A percentile compares a stretch with the other conserved stretches of the same genome.
Conservation (phyloP, 2,888 invertebrate species). For the Pandemis cinnamomeana region DNA sequence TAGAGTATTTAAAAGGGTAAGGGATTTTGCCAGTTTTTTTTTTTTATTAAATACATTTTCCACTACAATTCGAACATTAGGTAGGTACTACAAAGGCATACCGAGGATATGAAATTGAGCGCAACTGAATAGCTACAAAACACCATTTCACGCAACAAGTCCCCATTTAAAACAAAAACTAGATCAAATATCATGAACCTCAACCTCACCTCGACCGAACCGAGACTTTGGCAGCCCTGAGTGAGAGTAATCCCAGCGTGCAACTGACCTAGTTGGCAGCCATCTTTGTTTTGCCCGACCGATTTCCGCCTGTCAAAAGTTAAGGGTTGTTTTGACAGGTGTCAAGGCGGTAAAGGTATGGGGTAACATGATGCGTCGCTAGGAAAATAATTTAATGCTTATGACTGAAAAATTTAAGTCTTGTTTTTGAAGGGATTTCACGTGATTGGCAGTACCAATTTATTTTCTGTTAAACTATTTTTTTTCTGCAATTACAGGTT, state of each 20-base stretch:
- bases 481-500: too few relatives aligned
- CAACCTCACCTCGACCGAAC: background rate
- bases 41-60: too few relatives aligned
- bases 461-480: too few relatives aligned
- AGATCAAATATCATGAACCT: background rate
- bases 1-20: too few relatives aligned
- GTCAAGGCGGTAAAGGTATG: constrained; percentile 10
- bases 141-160: background rate
- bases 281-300: constrained; percentile 36
- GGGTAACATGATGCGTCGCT: background rate
- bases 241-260: constrained; percentile 35
- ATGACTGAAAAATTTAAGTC: too few relatives aligned
- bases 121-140: background rate
- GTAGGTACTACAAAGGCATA: background rate
- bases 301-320: constrained; percentile 38
- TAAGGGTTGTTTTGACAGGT: constrained; percentile 39
- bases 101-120: background rate
- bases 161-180: background rate
- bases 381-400: background rate
- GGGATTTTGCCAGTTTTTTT: too few relatives aligned
- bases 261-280: constrained; percentile 39
- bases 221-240: constrained; percentile 32
- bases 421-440: too few relatives aligned
- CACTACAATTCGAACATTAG: too few relatives aligned
- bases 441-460: too few relatives aligned